Evolutionary conservation across 2,797 vertebrate species (phyloP).

Genomic region (Cottoperca gobio): DNA sequence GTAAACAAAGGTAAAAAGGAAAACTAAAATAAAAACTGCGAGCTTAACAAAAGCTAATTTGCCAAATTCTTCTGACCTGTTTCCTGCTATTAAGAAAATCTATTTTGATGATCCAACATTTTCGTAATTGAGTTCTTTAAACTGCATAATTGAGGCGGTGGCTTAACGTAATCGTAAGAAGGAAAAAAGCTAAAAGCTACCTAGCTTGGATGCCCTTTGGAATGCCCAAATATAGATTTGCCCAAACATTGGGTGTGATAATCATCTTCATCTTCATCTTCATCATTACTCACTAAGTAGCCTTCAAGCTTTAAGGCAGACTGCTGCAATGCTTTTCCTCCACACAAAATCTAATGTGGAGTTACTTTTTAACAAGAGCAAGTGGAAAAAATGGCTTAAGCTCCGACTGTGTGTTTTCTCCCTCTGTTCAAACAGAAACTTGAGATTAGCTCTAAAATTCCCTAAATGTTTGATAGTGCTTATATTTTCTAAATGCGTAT

Average conservation of each 20-base stretch:
- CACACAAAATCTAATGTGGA: neutral
- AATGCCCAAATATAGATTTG: neutral
- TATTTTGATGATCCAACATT: neutral
- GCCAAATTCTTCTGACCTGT: neutral
- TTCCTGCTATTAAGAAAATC: neutral
- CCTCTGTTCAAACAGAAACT: conserved; percentile 24
- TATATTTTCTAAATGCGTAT: neutral
- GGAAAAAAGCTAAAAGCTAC: neutral
- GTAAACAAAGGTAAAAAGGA: neutral
- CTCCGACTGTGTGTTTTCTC: conserved; percentile 15
- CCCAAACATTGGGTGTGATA: neutral
- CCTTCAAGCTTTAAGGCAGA: neutral
- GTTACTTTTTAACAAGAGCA: conserved; percentile 1
- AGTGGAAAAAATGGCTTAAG: conserved; percentile 39
- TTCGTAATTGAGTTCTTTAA: neutral
- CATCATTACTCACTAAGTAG: neutral
- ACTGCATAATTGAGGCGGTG: conserved; percentile 3
- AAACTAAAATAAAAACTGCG: neutral
- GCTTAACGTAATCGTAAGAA: neutral
- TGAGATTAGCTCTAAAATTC: conserved; percentile 37
- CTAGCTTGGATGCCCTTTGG: neutral
- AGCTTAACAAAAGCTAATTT: neutral
- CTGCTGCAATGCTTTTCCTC: neutral
- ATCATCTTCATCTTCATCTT: neutral
- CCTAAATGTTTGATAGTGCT: neutral